Evolutionary conservation across 2,113 vertebrate genomes (phyloP).

Genomic region (Corvus hawaiiensis): DNA sequence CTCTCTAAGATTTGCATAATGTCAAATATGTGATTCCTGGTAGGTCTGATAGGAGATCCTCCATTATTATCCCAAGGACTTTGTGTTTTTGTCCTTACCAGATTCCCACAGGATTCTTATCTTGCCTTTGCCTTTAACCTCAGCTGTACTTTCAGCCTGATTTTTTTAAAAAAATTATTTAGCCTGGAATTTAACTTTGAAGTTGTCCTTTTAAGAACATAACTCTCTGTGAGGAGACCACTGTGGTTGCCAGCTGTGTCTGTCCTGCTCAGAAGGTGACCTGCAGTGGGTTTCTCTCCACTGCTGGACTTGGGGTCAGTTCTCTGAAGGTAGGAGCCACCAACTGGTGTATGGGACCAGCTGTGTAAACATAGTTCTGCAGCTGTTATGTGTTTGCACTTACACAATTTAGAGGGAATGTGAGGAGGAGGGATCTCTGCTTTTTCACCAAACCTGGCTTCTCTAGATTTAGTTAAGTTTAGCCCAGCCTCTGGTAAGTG

Average conservation of each 20-base stretch:
- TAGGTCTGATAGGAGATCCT: not conserved
- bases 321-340: not conserved
- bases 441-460: not conserved
- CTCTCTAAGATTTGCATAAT: not conserved
- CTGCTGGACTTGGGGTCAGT: not conserved
- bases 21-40: not conserved
- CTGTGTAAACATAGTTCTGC: not conserved
- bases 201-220: not conserved
- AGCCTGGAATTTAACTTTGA: not conserved
- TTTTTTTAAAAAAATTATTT: not conserved
- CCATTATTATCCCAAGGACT: not conserved
- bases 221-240: not conserved
- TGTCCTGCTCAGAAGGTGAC: not conserved
- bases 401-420: not conserved
- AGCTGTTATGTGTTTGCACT: not conserved
- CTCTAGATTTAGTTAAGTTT: not conserved
- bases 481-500: not conserved
- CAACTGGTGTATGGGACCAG: not conserved
- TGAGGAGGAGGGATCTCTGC: not conserved
- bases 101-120: not conserved
- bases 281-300: not conserved
- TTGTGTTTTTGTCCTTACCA: not conserved
- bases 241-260: not conserved
- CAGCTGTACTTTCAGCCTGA: not conserved
- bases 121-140: not conserved